Base-by-base conservation (phyloP, 2,797 vertebrate species). In the Martes flavigula region DNA sequence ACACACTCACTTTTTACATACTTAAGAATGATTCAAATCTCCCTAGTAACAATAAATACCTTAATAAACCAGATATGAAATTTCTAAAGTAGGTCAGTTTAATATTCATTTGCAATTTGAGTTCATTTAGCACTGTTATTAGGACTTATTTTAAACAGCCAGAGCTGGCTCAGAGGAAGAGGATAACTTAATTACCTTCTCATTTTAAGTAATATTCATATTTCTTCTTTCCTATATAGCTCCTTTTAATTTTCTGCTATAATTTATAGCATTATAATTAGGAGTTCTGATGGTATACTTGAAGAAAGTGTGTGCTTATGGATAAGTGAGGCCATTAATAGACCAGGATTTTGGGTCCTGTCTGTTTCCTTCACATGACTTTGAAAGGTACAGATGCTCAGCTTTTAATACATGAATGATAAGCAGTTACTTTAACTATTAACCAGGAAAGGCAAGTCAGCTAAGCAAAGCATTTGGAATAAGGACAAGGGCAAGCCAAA, bases 191-290 rank as follows among this genome's bases (percentile, higher is more conserved):
- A 98, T 97, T 98, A 98, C 78, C 88, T 77, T 95, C 83, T 97
- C 95, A 82, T 97, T 97, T 97, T 95, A 91, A 92, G 96, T 56
- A 94, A 92, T 81, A 88, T 91, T 91, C 90, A 91, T 96, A 97
- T 97, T 97, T 97, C 93, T 96, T 97, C 90, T 96, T 97, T 96
- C 79, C 88, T 96, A 73, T 91, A 54, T 62, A 91, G 40, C n/a
- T 83, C 78, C 96, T 89, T 97, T 98, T 96, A 97, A 98, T 97
- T 97, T 96, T 97, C 43, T 89, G 62, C 85, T 97, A n/a, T 96
- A 94, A 98, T 97, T 97, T 96, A 97, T 96, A 95, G 95, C 88
- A 78, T 89, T 95, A 94, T 97, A 97, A 97, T 97, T 92, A 96
- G 93, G 82, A 88, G 62, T 87, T 92, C 85, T 95, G 93, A 89